Base-by-base conservation (phyloP, 2,888 invertebrate species). In the Patella depressa region DNA sequence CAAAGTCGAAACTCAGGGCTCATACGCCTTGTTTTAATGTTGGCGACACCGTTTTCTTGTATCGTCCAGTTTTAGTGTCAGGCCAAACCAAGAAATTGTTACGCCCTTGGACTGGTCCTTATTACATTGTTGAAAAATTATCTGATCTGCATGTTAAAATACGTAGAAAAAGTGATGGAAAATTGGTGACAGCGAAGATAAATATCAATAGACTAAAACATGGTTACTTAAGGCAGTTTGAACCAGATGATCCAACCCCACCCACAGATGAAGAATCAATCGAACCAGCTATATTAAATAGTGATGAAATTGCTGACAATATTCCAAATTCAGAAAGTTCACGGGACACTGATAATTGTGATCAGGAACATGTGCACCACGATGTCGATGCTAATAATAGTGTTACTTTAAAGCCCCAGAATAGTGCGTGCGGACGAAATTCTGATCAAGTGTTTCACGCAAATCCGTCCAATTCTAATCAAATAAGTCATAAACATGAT, bases 121-220 rank as follows among this genome's bases (percentile, higher is more conserved):
- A 65, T 65, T 9, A 45, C 45, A 65, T 65, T 65, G 65, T 65
- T 65, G 9, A 65, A 12, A 65, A 65, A 3, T 19, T 65, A 4
- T 19, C 65, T 65, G 65, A 65, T 65, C 7, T 65, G 7, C 65
- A 65, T 59, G 59, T 59, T 59, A 59, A 59, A 59, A 17, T 65
- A 17, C 65, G 65, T 7, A 65, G 65, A 65, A 19, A 65, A 65
- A 19, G n/a, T 65, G 65, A 65, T 65, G 65, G 65, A 65, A n/a
- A 65, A 5, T n/a, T 19, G n/a, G 65, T 65, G 65, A 7, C n/a
- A 11, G 12, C n/a, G n/a, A 65, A 19, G n/a, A 19, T 65, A 19
- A 7, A 65, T 65, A 65, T 65, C 11, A 65, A 65, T 14, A n/a
- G 65, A 65, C 19, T 65, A n/a, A 19, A 65, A 19, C n/a, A 65